Base-by-base conservation (phyloP, 2,113 vertebrate species). In the Donacobius atricapilla region DNA sequence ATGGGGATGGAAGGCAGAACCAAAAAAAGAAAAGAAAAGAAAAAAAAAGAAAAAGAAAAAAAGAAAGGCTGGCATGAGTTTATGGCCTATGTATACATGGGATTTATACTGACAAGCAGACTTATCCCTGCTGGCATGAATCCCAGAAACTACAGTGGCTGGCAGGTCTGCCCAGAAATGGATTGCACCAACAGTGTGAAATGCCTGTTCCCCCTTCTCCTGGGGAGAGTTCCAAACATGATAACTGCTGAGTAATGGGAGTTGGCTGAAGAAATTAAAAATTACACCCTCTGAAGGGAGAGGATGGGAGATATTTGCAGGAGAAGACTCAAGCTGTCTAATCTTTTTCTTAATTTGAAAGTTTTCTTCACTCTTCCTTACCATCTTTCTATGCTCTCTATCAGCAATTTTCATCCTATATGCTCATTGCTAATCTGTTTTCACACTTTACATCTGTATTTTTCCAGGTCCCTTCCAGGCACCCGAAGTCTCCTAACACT, bases 231-330 rank as follows among this genome's bases (percentile, higher is more conserved):
- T 90, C 85, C 81, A 68, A 90, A 96, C 88, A 86, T 17, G 85
- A 39, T 94, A 95, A 96, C 93, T 94, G 94, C 96, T 95, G 93
- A 96, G 92, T 97, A 96, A 96, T 2, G 48, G 90, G 90, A 95
- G 94, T 90, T 95, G 93, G 72, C 44, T 63, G 85, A 69, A 86
- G 60, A 83, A 86, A 92, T 80, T 92, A 89, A 92, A 85, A 95
- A 47, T 44, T 0, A 89, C 0, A 16, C 64, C 40, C 15, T 94
- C 93, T 56, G 60, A 60, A 64, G 83, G 60, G 80, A 66, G 64
- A 75, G n/a, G 15, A 10, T 39, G 27, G 68, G 66, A 56, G 37
- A 73, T 90, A 50, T 86, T 83, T 94, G 48, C 58, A 87, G 78
- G 68, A 84, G 85, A 76, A 69, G 73, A 68, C 75, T 89, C 68